Evolutionary conservation across 2,888 invertebrate species (phyloP), one percentile per base, ranked within the genome.

Genomic region (Mechanitis mazaeus): DNA sequence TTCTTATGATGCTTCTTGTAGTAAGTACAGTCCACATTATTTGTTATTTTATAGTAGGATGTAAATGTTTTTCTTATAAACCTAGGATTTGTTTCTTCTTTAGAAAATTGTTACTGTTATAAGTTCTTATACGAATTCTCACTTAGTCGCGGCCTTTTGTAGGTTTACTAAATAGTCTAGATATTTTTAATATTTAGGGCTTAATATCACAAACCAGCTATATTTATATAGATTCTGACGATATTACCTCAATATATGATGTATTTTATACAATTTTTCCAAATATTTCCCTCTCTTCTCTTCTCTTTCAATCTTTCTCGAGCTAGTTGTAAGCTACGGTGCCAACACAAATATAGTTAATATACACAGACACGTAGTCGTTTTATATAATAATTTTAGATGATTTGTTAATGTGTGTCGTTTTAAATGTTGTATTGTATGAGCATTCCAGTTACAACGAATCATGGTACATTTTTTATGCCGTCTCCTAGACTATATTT

Each of bases 341-440:
- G 50, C 50, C 50, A 50, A 50, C 50, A 58, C 55, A 45, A 55
- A 58, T 64, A 62, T 55, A 56, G 55, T 45, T 59, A 62, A 63
- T 62, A 62, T 57, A 59, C 53, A 60, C 46, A 45, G 57, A 62
- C 59, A 63, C 38, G 3, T 42, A 38, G 53, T 45, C 56, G 56
- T 58, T 58, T 56, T 54, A 53, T 31, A 11, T 54, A 45, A 50
- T 60, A 56, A 12, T 60, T 20, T 42, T 59, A 56, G 42, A 33
- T n/a, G 55, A 50, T 53, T 60, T 33, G 33, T 60, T 60, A 33
- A 53, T n/a, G 35, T 56, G 33, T 28, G 59, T 45, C 35, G 46
- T 59, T 55, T 55, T 59, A 9, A 55, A 28, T 55, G 56, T 60
- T 60, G 33, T 33, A 60, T 42, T 42, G 28, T 56, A 42, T 56